Base-by-base conservation (phyloP, 2,113 vertebrate species). In the Hemicordylus capensis region DNA sequence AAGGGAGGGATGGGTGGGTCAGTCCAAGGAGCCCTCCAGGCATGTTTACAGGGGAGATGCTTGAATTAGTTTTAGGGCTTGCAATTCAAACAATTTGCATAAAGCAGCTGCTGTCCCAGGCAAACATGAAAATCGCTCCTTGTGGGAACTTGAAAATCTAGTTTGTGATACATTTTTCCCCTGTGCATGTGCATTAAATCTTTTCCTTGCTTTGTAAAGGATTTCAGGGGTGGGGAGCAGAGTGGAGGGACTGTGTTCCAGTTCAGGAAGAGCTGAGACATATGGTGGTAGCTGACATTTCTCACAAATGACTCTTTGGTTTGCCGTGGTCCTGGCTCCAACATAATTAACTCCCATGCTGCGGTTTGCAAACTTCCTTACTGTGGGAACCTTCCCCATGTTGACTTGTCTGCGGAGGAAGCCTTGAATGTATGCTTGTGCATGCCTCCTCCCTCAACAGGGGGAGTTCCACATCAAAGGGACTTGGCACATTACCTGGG, bases 61-160 rank as follows among this genome's bases (percentile, higher is more conserved):
- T 92, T 93, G 94, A 95, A 96, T 96, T 96, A 96, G 88, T 54
- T 93, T 95, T 92, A 92, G 90, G 80, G 84, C 90, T 94, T 89
- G 88, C 86, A 15, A 93, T 93, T 91, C 93, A 93, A 77, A 94
- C 92, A 89, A 80, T 94, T 92, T 94, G 88, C 93, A 83, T 92
- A 88, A 82, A 90, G 70, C 31, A 74, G 92, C 93, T 95, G 95
- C 91, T 93, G 89, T 92, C 93, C 81, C 84, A n/a, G 91, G 42
- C 93, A 95, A 94, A 93, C 80, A 56, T 89, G 90, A 84, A 93
- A 85, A 82, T 76, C 61, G 42, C 88, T 92, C 89, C 91, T 93
- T 93, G 77, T 95, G 92, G 92, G 94, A 95, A 92, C 84, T 93
- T 95, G 92, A 94, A 89, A 84, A 89, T 93, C 64, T 86, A 88